Percentiles rank a stretch among this genome's conserved stretches.
These are phyloP conservation scores for Pseudopodoces humilis DNA, from an alignment of 2,113 vertebrate species.

Conservation along the genomic window DNA sequence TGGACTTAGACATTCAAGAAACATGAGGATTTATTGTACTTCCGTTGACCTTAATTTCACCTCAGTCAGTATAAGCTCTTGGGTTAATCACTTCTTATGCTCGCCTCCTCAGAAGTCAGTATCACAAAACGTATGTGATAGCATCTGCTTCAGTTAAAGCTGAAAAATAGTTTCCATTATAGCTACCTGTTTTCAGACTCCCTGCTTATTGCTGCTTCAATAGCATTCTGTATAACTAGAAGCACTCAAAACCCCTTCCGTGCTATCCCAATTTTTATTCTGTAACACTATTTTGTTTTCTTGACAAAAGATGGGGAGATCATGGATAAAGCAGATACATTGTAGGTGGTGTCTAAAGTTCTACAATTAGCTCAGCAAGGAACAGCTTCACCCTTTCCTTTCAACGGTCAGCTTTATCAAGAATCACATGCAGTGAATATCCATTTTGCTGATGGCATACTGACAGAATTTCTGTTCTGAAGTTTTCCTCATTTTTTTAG, in stretches of 20 bases:
- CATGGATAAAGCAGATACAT: background rate
- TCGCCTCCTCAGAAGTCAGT: background rate
- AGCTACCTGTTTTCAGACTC: background rate
- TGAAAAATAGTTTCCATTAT: conserved; percentile 56
- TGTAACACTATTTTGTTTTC: background rate
- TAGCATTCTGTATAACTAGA: background rate
- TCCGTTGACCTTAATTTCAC: conserved; percentile 40
- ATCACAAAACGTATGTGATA: background rate
- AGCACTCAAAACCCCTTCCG: background rate
- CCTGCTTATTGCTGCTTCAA: background rate
- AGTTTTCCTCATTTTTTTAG: background rate
- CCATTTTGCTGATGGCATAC: background rate
- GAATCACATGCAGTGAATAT: background rate
- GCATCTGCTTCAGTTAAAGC: background rate
- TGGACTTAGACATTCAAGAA: background rate
- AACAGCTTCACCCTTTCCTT: background rate
- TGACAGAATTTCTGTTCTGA: background rate
- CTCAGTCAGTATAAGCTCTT: background rate
- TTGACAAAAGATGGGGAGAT: background rate
- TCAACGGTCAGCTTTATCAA: background rate
- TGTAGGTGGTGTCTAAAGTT: background rate
- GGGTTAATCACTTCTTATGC: conserved; percentile 38
- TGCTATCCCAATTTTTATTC: background rate
- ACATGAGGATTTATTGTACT: background rate
- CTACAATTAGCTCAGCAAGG: background rate